Conservation (phyloP, 2,797 vertebrate species). For the Mastacembelus armatus region DNA sequence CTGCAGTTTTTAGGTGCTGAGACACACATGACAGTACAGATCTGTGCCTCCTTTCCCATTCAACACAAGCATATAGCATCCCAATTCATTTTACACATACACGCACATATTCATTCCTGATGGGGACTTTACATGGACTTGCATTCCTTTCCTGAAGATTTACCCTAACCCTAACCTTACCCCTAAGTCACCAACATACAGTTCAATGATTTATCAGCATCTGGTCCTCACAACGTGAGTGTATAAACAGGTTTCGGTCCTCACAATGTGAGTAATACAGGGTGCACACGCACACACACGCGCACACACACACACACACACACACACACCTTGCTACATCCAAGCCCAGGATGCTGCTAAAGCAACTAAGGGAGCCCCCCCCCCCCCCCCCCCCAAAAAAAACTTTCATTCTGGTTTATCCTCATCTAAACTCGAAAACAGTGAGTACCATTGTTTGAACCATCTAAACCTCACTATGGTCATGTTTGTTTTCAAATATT, state of each 20-base stretch:
- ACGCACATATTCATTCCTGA: too few relatives aligned
- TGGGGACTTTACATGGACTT: too few relatives aligned
- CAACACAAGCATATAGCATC: conserved; percentile 18
- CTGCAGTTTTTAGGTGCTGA: conserved; percentile 1
- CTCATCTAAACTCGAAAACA: conserved; percentile 32
- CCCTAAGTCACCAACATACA: too few relatives aligned
- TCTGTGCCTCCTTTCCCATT: conserved; percentile 3
- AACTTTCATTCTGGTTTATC: conserved; percentile 22
- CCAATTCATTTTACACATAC: conserved; percentile 18
- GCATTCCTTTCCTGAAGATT: too few relatives aligned
- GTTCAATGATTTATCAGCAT: too few relatives aligned
- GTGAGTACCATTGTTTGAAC: conserved; percentile 94
- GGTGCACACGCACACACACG: too few relatives aligned
- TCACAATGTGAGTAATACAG: too few relatives aligned
- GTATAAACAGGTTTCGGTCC: too few relatives aligned
- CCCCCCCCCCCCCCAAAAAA: too few relatives aligned
- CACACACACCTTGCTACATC: background rate
- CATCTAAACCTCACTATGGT: conserved; percentile 81
- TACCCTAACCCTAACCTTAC: too few relatives aligned
- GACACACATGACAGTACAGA: conserved; percentile 3
- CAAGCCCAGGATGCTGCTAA: background rate
- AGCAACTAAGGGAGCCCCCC: conserved; percentile 21
- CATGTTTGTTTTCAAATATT: conserved; percentile 81
- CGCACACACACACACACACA: background rate
- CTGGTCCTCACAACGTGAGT: too few relatives aligned